phyloP scores from a whole-genome alignment of 2,888 invertebrate species.

The Nomada lathburiana region DNA sequence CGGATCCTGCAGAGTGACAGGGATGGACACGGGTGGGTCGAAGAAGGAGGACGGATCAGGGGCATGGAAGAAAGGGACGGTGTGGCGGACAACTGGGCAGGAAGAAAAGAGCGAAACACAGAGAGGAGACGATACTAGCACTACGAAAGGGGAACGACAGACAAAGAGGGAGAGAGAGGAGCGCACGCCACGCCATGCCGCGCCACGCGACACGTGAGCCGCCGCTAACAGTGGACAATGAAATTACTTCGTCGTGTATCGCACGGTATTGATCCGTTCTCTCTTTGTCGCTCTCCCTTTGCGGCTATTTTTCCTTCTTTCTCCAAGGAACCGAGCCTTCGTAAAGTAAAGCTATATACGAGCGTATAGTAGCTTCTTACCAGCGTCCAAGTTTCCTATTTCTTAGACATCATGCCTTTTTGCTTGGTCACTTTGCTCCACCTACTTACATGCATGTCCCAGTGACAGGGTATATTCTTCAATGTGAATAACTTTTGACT shows the following conservation, averaged over 20 bases:
- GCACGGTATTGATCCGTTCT: conserved; percentile 78
- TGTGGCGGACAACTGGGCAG: conserved; percentile 31
- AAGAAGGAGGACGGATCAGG: conserved; percentile 19
- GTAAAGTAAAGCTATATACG: conserved; percentile 40
- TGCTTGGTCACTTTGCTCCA: conserved; percentile 28
- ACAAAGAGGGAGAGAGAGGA: conserved; percentile 40
- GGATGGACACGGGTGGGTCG: conserved; percentile 5
- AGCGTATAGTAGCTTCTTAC: conserved; percentile 56
- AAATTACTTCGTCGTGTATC: conserved; percentile 81
- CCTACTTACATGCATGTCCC: conserved; percentile 10
- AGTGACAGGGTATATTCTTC: too few species aligned
- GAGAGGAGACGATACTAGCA: conserved; percentile 21
- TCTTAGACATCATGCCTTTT: conserved; percentile 42
- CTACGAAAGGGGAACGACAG: conserved; percentile 47
- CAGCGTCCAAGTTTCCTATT: conserved; percentile 18
- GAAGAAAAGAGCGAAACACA: conserved; percentile 58
- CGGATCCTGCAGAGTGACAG: conserved; percentile 11
- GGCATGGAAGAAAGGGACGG: conserved; percentile 39
- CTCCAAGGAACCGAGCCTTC: conserved; percentile 60
- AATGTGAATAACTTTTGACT: too few species aligned
- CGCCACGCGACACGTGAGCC: conserved; percentile 79
- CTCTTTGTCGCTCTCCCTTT: conserved; percentile 58
- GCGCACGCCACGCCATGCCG: conserved; percentile 69
- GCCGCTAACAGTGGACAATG: conserved; percentile 81
- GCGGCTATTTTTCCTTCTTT: conserved; percentile 30